Base-by-base conservation (phyloP, 2,888 invertebrate species). In the Cryptosula pallasiana region DNA sequence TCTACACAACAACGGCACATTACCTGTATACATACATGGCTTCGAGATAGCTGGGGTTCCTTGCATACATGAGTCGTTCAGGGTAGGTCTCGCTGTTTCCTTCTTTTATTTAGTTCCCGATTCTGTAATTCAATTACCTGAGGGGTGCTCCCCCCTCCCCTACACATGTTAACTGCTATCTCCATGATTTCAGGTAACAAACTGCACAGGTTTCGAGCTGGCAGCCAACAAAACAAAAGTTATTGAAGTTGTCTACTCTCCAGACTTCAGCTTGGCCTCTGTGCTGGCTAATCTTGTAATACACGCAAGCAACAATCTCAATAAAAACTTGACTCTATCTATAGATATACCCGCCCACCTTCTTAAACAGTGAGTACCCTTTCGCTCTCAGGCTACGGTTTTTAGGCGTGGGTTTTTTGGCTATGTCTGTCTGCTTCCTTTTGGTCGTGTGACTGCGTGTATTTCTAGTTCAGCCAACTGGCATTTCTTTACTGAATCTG, bases 1-100 rank as follows among this genome's bases (percentile, higher is more conserved):
- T 13, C 91, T 92, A 29, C 89, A 91, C 77, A 98, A 98, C 87
- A 91, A 91, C n/a, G 97, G 97, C 0, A 91, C 91, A 81, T 88
- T 95, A 76, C 89, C 92, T n/a, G 90, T 97, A 79, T 88, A 89
- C 76, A 89, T 95, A 75, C 87, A 88, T 76, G 88, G 89, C 71
- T 89, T 90, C 78, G 87, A 86, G 71, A 90, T 93, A 75, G 90
- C 90, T 79, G 88, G 88, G 76, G 85, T 89, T 76, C 79, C 79
- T 35, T 92, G 93, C 81, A 90, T 91, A 84, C 92, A 92, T 9
- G 91, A 91, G 73, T 82, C 81, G 58, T 83, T 81, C 78, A 79
- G 78, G 75, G 82, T 83, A 27, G 32, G 32, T 63, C 29, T 25
- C 9, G 5, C 45, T 45, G 9, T 45, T 20, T 20, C 5, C 45